Conservation (phyloP, 2,888 invertebrate species). For the Pyrgus malvae region DNA sequence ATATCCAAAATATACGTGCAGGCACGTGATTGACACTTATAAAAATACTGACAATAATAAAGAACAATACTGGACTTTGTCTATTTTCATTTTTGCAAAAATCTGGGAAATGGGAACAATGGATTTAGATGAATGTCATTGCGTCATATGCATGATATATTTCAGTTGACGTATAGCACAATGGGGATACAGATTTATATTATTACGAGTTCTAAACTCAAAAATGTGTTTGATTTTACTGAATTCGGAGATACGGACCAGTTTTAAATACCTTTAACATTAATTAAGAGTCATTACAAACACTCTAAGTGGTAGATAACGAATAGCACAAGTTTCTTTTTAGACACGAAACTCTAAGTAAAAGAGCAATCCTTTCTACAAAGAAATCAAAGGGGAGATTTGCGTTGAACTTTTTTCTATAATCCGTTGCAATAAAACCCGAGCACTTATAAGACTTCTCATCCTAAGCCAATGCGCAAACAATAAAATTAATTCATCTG, state of each 20-base stretch:
- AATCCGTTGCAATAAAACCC: too few species aligned
- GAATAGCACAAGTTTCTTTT: too few species aligned
- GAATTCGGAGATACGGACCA: background rate
- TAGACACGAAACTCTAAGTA: background rate
- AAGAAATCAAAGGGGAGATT: too few species aligned
- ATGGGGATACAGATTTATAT: constrained; percentile 17
- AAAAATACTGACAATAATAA: too few species aligned
- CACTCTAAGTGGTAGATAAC: too few species aligned
- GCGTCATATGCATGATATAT: constrained; percentile 17
- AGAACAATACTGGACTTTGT: background rate
- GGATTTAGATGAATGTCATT: constrained; percentile 22
- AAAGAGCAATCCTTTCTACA: background rate
- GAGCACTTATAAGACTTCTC: too few species aligned
- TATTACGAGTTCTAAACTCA: constrained; percentile 13
- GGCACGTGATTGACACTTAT: too few species aligned
- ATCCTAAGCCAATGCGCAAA: background rate
- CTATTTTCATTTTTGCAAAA: background rate
- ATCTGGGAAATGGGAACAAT: constrained; percentile 9
- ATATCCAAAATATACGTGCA: too few species aligned
- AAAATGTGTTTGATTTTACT: constrained; percentile 3
- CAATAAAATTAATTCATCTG: constrained; percentile 8
- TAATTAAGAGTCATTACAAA: too few species aligned
- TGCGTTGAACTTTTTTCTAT: too few species aligned
- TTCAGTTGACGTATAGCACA: constrained; percentile 16
- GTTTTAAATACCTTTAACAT: too few species aligned